A percentile compares a stretch with the other conserved stretches of the same genome.
Conservation (phyloP, 1,140 invertebrate genomes). For the Lamellibrachia luymesi region DNA sequence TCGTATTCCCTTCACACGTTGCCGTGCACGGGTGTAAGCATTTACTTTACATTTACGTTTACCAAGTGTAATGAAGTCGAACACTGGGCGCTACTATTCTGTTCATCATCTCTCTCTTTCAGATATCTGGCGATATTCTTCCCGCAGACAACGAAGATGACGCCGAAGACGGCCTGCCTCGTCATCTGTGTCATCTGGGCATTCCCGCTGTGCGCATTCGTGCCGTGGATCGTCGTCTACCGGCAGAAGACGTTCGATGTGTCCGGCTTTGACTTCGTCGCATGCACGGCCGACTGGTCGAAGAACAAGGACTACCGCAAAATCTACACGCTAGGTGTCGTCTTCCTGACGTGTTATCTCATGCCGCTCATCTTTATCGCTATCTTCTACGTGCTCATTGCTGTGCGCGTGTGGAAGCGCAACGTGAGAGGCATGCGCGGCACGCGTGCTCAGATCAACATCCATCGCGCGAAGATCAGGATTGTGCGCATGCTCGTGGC, state of each 20-base stretch:
- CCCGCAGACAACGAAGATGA: constrained; percentile 87
- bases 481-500: constrained; percentile 77
- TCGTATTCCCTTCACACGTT: too few species aligned
- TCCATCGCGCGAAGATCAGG: constrained; percentile 50
- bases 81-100: background rate
- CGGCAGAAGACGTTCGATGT: constrained; percentile 55
- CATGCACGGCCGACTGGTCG: constrained; percentile 34
- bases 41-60: background rate
- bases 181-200: constrained; percentile 92
- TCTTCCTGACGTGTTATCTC: constrained; percentile 88
- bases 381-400: constrained; percentile 89
- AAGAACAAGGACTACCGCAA: constrained; percentile 65
- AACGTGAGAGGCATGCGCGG: constrained; percentile 71
- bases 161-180: constrained; percentile 75
- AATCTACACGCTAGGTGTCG: constrained; percentile 84
- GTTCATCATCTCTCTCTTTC: constrained; percentile 34
- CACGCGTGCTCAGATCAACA: constrained; percentile 40
- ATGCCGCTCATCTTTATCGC: constrained; percentile 87
- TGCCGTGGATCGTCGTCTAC: constrained; percentile 89
- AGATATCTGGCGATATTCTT: constrained; percentile 95
- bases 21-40: too few species aligned
- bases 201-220: constrained; percentile 76
- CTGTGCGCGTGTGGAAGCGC: constrained; percentile 84
- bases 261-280: constrained; percentile 13
- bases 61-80: background rate